Percentiles rank a stretch among this genome's conserved stretches.
Conservation (phyloP, 2,888 invertebrate species). For the Tachina grossa region DNA sequence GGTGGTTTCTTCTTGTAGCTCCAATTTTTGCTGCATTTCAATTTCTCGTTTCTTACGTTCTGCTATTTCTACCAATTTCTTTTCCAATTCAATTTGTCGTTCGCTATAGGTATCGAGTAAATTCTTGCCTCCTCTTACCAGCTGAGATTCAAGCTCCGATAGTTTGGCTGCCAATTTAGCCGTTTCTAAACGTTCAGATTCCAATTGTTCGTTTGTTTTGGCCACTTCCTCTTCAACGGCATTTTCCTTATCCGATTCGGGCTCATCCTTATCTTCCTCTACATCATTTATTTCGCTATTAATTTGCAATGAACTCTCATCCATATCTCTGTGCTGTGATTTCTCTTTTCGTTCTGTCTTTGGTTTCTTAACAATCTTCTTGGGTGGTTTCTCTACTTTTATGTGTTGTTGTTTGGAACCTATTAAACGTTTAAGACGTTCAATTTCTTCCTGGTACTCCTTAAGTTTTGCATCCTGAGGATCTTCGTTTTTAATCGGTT, state of each 20-base stretch:
- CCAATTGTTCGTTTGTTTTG: slow-evolving; percentile 83
- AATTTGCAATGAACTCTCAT: slow-evolving; percentile 55
- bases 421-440: slow-evolving; percentile 85
- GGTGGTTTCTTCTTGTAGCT: slow-evolving; percentile 96
- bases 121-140: slow-evolving; percentile 96
- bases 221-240: slow-evolving; percentile 79
- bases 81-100: slow-evolving; percentile 94
- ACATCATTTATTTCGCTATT: slow-evolving; percentile 59
- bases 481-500: slow-evolving; percentile 99
- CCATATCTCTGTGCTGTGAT: slow-evolving; percentile 74
- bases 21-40: slow-evolving; percentile 97
- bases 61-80: slow-evolving; percentile 92
- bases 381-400: slow-evolving; percentile 76
- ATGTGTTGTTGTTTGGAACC: slow-evolving; percentile 82
- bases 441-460: slow-evolving; percentile 97
- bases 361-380: slow-evolving; percentile 77
- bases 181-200: slow-evolving; percentile 88
- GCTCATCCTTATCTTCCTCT: slow-evolving; percentile 80
- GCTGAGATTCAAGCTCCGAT: slow-evolving; percentile 94
- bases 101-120: slow-evolving; percentile 97
- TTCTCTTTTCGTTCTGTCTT: slow-evolving; percentile 75
- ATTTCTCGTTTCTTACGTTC: slow-evolving; percentile 88
- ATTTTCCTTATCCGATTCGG: slow-evolving; percentile 82
- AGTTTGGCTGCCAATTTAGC: slow-evolving; percentile 91
- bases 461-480: slow-evolving; percentile 98